Evolutionary conservation across 1,140 invertebrate species (phyloP).

Genomic region (Ostrea denselamellosa): DNA sequence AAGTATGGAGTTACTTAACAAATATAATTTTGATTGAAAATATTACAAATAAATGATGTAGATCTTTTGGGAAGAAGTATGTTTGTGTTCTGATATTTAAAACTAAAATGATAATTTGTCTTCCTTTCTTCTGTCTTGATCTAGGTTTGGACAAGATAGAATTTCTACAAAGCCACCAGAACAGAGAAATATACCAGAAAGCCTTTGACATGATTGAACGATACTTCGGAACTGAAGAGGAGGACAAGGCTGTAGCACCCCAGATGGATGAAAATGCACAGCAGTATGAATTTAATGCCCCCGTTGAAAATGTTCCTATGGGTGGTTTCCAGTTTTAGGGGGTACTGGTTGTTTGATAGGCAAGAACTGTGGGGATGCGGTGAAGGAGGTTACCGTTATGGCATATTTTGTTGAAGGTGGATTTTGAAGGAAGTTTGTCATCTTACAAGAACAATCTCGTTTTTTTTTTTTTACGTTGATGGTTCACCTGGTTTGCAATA

Average conservation of each 20-base stretch:
- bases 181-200: slow-evolving; percentile 98
- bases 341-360: neutral
- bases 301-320: slow-evolving; percentile 69
- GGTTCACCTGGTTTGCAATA: neutral
- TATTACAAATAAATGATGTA: too few species aligned
- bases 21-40: too few species aligned
- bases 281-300: slow-evolving; percentile 81
- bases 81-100: neutral
- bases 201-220: slow-evolving; percentile 98
- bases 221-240: slow-evolving; percentile 94
- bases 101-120: too few species aligned
- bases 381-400: too few species aligned
- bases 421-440: neutral
- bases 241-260: slow-evolving; percentile 88
- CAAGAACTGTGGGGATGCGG: neutral
- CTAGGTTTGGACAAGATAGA: slow-evolving; percentile 96
- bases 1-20: too few species aligned
- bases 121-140: slow-evolving; percentile 42
- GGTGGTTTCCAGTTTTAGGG: slow-evolving; percentile 75
- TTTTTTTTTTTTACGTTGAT: neutral
- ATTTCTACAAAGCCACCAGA: slow-evolving; percentile 96
- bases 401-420: neutral
- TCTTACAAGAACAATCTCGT: neutral
- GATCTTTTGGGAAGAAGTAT: neutral
- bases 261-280: slow-evolving; percentile 87